Conservation (phyloP, 2,888 invertebrate genomes). For the Hemicrepidius hirtus region DNA sequence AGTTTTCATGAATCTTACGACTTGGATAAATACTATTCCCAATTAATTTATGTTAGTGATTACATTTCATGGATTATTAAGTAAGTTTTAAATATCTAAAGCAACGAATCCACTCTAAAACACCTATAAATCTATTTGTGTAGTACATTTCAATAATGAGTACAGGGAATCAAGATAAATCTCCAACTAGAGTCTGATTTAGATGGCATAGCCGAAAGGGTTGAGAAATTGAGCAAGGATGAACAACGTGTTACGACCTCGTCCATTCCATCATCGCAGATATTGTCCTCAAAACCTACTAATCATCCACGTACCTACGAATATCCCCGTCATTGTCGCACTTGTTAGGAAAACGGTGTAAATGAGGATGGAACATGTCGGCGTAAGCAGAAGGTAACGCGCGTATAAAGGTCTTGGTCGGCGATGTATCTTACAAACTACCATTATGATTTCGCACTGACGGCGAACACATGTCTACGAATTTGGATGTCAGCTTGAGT, state of each 20-base stretch:
- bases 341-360: slow-evolving; percentile 11
- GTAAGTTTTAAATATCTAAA: neutral
- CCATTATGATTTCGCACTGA: slow-evolving; percentile 68
- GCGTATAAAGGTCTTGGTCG: slow-evolving; percentile 56
- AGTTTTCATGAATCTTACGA: too few relatives aligned
- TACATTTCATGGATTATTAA: too few relatives aligned
- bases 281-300: slow-evolving; percentile 50
- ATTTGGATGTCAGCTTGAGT: slow-evolving; percentile 71
- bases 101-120: slow-evolving; percentile 15
- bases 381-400: slow-evolving; percentile 36
- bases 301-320: slow-evolving; percentile 48
- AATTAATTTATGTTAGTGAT: too few relatives aligned
- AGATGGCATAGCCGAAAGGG: slow-evolving; percentile 43
- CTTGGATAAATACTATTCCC: too few relatives aligned
- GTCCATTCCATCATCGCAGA: slow-evolving; percentile 54
- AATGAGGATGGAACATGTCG: slow-evolving; percentile 38
- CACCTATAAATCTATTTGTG: slow-evolving; percentile 41
- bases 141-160: slow-evolving; percentile 45
- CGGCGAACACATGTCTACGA: slow-evolving; percentile 71
- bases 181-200: slow-evolving; percentile 46
- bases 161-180: slow-evolving; percentile 45
- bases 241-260: slow-evolving; percentile 54
- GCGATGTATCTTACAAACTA: slow-evolving; percentile 66
- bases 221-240: slow-evolving; percentile 52
- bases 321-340: slow-evolving; percentile 35